A percentile compares a stretch with the other conserved stretches of the same genome.
phyloP scores from a whole-genome alignment of 2,888 invertebrate species.

The Stenodema calcarata region DNA sequence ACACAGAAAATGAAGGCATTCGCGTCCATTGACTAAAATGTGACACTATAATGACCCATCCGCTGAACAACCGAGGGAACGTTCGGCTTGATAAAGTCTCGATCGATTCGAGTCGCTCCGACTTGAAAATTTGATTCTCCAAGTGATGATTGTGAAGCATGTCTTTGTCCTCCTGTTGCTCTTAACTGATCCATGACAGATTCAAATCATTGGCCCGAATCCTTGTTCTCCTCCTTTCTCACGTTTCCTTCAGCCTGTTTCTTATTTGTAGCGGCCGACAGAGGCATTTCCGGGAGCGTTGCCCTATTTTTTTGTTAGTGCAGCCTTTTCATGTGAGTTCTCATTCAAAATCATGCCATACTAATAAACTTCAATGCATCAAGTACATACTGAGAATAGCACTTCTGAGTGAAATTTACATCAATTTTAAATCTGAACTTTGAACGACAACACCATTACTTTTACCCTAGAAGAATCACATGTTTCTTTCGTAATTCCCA shows the following conservation, averaged over 20 bases:
- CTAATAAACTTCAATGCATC: too few species aligned
- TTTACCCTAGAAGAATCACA: too few species aligned
- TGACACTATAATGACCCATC: not conserved
- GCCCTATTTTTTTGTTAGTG: not conserved
- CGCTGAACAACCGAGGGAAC: not conserved
- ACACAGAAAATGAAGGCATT: too few species aligned
- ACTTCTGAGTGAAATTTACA: too few species aligned
- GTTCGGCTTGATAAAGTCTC: not conserved
- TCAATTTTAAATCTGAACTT: too few species aligned
- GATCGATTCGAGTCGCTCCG: not conserved
- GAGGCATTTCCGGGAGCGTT: not conserved
- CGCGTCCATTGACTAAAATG: not conserved
- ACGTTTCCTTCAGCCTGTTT: not conserved
- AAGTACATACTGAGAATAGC: too few species aligned
- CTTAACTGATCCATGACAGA: slow-evolving; percentile 2
- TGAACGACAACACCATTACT: too few species aligned
- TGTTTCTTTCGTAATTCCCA: too few species aligned
- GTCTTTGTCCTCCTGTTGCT: not conserved
- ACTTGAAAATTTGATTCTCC: not conserved
- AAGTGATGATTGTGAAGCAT: not conserved
- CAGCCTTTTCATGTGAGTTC: too few species aligned
- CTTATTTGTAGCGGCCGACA: not conserved
- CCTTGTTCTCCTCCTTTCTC: not conserved
- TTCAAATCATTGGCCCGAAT: not conserved
- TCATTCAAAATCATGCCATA: too few species aligned